Evolutionary conservation across 2,113 vertebrate genomes (phyloP).

Genomic region (Calyptommatus sinebrachiatus): DNA sequence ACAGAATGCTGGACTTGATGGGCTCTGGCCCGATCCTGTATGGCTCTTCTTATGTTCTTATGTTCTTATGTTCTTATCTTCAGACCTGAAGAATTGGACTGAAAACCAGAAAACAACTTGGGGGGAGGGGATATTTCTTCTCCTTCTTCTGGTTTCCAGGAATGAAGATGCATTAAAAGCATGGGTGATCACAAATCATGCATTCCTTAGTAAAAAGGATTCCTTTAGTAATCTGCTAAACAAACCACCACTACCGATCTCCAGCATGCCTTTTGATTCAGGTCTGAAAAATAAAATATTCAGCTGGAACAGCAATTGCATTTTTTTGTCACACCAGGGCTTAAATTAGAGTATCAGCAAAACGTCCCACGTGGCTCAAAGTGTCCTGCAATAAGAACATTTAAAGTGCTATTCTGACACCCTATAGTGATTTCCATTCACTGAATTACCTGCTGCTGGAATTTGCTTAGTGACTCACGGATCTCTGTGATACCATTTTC

Average conservation of each 20-base stretch:
- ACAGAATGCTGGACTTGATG: too few relatives aligned
- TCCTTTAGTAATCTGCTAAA: constrained; percentile 12
- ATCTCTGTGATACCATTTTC: constrained; percentile 3
- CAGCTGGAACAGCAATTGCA: not conserved
- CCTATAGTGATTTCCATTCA: constrained; percentile 2
- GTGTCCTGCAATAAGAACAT: not conserved
- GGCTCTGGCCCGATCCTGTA: too few relatives aligned
- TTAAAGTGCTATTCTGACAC: not conserved
- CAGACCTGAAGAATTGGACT: too few relatives aligned
- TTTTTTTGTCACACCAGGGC: not conserved
- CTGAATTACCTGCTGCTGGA: constrained; percentile 4
- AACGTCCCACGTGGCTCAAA: not conserved
- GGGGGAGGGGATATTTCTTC: not conserved
- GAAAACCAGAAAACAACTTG: too few relatives aligned
- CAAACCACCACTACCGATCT: constrained; percentile 3
- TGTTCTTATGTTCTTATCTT: too few relatives aligned
- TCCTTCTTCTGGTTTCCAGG: too few relatives aligned
- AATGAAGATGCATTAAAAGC: too few relatives aligned
- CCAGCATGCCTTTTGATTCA: not conserved
- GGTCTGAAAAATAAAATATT: not conserved
- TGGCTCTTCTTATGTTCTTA: too few relatives aligned
- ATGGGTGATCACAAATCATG: constrained; percentile 13
- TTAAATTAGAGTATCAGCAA: not conserved
- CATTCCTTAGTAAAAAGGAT: too few relatives aligned
- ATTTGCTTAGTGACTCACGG: constrained; percentile 11